Evolutionary conservation across 2,797 vertebrate species (phyloP).

Genomic region (Chelon auratus): DNA sequence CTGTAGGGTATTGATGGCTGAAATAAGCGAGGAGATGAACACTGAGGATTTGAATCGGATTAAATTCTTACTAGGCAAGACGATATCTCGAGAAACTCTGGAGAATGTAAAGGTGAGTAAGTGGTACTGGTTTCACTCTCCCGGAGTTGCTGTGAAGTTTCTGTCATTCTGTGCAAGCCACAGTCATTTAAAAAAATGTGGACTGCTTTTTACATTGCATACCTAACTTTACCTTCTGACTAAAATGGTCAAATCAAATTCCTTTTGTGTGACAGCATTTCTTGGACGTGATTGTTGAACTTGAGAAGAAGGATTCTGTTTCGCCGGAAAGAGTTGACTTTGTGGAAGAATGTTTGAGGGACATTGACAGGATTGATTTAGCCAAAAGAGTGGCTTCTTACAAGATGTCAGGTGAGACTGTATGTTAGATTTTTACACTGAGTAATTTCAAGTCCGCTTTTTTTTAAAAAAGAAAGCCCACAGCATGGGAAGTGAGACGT

Average conservation of each 20-base stretch:
- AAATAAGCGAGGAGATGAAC: constrained; percentile 88
- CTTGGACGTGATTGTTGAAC: constrained; percentile 88
- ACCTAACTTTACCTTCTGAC: too few species aligned
- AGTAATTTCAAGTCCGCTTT: background rate
- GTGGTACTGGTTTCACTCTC: background rate
- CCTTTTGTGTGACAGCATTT: constrained; percentile 85
- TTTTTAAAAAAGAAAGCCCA: too few species aligned
- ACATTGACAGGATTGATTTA: constrained; percentile 88
- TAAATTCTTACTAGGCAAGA: constrained; percentile 85
- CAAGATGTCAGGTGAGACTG: constrained; percentile 82
- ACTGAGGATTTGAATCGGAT: constrained; percentile 85
- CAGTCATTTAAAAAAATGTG: background rate
- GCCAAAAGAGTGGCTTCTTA: constrained; percentile 87
- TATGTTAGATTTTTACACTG: background rate
- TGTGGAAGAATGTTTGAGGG: constrained; percentile 85
- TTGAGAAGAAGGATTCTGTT: constrained; percentile 90
- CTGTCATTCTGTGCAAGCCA: too few species aligned
- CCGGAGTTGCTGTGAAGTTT: background rate
- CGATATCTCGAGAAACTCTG: constrained; percentile 76
- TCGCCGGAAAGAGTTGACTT: constrained; percentile 86
- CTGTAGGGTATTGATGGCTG: constrained; percentile 88
- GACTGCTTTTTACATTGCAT: too few species aligned
- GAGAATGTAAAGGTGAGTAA: constrained; percentile 85
- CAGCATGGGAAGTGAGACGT: too few species aligned
- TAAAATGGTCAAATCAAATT: too few species aligned